phyloP scores from a whole-genome alignment of 2,113 vertebrate genomes.

The Tragelaphus buxtoni region DNA sequence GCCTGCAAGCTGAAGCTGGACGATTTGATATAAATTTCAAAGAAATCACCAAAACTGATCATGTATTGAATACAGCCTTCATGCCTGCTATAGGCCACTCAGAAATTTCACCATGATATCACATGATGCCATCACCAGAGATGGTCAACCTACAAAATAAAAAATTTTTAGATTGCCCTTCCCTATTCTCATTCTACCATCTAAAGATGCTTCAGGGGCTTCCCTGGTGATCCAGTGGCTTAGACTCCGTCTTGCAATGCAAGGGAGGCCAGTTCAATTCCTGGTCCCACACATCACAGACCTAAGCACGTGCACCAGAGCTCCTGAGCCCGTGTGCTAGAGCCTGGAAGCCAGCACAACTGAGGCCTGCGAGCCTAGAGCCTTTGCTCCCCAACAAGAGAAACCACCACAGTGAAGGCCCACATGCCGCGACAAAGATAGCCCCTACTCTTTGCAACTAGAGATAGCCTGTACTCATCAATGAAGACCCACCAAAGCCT shows the following conservation, averaged over 20 bases:
- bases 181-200: not conserved
- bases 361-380: not conserved
- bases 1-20: not conserved
- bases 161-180: not conserved
- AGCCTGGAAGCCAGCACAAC: not conserved
- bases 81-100: not conserved
- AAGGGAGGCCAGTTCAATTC: not conserved
- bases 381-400: not conserved
- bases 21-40: not conserved
- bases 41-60: not conserved
- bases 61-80: not conserved
- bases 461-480: not conserved
- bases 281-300: fast-evolving
- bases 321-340: fast-evolving
- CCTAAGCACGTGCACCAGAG: fast-evolving
- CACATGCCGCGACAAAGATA: fast-evolving
- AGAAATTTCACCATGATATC: not conserved
- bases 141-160: not conserved
- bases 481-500: not conserved
- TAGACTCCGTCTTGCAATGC: not conserved
- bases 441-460: not conserved
- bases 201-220: not conserved
- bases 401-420: not conserved
- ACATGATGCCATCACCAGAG: not conserved
- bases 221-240: not conserved